phyloP scores from a whole-genome alignment of 2,888 invertebrate genomes.

The Agrochola circellaris region DNA sequence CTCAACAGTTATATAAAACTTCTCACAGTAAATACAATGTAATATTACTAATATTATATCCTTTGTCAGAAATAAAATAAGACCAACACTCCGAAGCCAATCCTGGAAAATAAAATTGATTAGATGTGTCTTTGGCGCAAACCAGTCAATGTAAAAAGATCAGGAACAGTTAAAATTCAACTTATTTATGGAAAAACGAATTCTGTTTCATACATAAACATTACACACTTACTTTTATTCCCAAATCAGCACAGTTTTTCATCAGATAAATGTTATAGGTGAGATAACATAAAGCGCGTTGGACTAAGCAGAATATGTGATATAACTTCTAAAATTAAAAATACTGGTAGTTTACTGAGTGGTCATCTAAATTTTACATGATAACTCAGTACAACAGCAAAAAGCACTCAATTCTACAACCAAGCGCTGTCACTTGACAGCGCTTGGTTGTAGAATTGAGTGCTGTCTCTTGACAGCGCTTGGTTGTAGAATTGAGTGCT shows the following conservation, averaged over 20 bases:
- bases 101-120: slow-evolving; percentile 8
- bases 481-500: background rate
- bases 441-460: too few species aligned
- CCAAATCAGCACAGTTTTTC: background rate
- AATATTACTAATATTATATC: slow-evolving; percentile 42
- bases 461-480: too few species aligned
- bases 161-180: background rate
- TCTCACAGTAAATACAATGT: slow-evolving; percentile 24
- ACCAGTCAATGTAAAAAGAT: background rate
- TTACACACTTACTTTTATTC: slow-evolving; percentile 3
- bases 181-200: background rate
- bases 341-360: background rate
- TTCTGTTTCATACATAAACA: background rate
- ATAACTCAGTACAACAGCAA: background rate
- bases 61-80: slow-evolving; percentile 53
- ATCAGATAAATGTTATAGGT: slow-evolving; percentile 2
- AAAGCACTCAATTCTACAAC: background rate
- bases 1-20: slow-evolving; percentile 19
- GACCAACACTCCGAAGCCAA: background rate
- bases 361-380: background rate
- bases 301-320: slow-evolving; percentile 7
- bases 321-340: slow-evolving; percentile 12
- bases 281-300: slow-evolving; percentile 13
- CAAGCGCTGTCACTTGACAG: too few species aligned
- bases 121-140: background rate